These are phyloP conservation scores for Merluccius polli DNA, from an alignment of 2,797 vertebrate genomes.

Conservation along the genomic window DNA sequence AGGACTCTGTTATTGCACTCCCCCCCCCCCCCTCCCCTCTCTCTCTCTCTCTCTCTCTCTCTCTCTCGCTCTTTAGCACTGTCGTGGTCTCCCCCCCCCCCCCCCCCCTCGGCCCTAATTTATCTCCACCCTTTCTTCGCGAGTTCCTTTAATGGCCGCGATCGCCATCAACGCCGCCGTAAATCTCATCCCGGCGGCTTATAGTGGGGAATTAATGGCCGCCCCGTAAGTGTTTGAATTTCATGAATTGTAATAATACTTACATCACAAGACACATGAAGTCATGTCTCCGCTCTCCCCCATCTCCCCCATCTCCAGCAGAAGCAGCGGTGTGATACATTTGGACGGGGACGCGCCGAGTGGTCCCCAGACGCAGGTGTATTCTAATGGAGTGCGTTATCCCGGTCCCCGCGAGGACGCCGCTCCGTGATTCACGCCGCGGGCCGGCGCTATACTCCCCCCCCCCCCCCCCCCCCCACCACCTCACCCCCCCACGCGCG, in stretches of 20 bases:
- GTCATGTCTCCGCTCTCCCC: conserved; percentile 83
- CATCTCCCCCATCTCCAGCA: no score
- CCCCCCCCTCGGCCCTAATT: conserved; percentile 1
- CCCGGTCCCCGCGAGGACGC: conserved; percentile 81
- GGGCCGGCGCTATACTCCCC: conserved; percentile 79
- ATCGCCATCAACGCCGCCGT: conserved; percentile 69
- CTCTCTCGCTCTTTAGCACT: conserved; percentile 9
- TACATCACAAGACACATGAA: conserved; percentile 99
- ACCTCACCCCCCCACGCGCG: no score
- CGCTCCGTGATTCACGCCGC: conserved; percentile 96
- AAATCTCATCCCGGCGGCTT: conserved; percentile 87
- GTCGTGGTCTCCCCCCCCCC: not conserved
- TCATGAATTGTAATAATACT: conserved; percentile 99
- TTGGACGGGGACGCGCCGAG: conserved; percentile 90
- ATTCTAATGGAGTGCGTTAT: conserved; percentile 96
- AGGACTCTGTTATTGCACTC: not conserved
- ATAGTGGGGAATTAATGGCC: conserved; percentile 89
- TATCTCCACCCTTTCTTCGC: conserved; percentile 34
- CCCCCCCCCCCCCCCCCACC: no score
- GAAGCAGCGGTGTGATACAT: conserved; percentile 88
- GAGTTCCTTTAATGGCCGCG: conserved; percentile 64
- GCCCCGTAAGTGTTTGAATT: conserved; percentile 90
- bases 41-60: conserved; percentile 14
- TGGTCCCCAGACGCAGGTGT: conserved; percentile 96
- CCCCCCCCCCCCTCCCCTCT: no score